Evolutionary conservation across 2,113 vertebrate species (phyloP).

Genomic region (Macaca mulatta): DNA sequence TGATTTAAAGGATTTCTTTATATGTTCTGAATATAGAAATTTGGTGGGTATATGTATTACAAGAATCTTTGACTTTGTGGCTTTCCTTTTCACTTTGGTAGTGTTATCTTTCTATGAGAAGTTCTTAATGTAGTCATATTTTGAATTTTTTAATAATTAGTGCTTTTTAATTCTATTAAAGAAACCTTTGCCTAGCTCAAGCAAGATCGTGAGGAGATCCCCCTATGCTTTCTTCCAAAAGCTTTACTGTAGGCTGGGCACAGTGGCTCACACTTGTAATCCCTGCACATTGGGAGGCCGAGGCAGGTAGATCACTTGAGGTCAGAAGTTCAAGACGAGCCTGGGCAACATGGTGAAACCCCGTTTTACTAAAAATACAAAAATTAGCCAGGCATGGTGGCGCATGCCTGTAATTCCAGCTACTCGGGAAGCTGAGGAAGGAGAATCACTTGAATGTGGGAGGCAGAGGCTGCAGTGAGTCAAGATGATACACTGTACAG

Average conservation of each 20-base stretch:
- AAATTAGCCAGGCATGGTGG: too few species aligned
- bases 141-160: background rate
- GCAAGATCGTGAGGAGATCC: background rate
- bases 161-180: background rate
- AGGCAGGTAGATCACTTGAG: too few species aligned
- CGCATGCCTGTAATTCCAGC: too few species aligned
- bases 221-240: background rate
- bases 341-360: too few species aligned
- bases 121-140: background rate
- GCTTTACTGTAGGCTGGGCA: background rate
- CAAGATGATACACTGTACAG: too few species aligned
- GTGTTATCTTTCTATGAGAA: background rate
- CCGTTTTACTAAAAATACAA: too few species aligned
- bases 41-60: background rate
- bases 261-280: too few species aligned
- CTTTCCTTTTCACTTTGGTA: background rate
- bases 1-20: conserved; percentile 1
- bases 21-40: background rate
- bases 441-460: too few species aligned
- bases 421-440: too few species aligned
- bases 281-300: too few species aligned
- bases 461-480: too few species aligned
- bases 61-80: background rate
- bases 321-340: too few species aligned
- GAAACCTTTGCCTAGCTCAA: background rate